phyloP scores from a whole-genome alignment of 1,140 invertebrate species.

The Calosoma granatense region DNA sequence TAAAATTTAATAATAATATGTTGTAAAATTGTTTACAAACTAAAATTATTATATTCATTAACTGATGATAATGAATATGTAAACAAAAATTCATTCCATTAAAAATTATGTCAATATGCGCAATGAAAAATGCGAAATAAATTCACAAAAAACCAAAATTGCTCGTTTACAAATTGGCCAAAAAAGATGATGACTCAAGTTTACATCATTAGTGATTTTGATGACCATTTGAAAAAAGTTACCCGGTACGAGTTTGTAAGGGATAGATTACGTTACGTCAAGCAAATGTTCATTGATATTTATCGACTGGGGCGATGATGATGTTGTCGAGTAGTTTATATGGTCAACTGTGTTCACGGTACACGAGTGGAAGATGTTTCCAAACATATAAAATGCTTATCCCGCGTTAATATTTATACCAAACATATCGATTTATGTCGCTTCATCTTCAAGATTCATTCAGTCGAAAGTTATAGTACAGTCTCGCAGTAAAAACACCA shows the following conservation, averaged over 20 bases:
- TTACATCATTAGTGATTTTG: conserved; percentile 23
- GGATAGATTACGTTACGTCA: not conserved
- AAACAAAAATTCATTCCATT: no score
- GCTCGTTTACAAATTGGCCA: conserved; percentile 17
- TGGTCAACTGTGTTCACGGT: not conserved
- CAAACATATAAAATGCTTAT: conserved; percentile 26
- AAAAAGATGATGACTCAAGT: conserved; percentile 23
- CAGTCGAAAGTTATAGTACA: conserved; percentile 7
- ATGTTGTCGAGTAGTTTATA: not conserved
- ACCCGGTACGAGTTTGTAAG: not conserved
- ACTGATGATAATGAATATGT: no score
- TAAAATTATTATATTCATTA: no score
- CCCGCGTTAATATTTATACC: conserved; percentile 13
- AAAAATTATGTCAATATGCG: no score
- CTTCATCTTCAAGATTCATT: conserved; percentile 1
- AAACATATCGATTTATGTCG: conserved; percentile 6
- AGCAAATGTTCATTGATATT: not conserved
- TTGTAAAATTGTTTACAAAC: no score
- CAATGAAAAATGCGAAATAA: no score
- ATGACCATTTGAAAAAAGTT: conserved; percentile 21
- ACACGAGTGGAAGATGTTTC: conserved; percentile 18
- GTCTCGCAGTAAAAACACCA: not conserved
- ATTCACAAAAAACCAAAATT: not conserved
- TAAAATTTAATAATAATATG: no score
- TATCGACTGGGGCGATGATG: not conserved